phyloP scores from a whole-genome alignment of 2,888 invertebrate species.

The Drosophila sordidula region DNA sequence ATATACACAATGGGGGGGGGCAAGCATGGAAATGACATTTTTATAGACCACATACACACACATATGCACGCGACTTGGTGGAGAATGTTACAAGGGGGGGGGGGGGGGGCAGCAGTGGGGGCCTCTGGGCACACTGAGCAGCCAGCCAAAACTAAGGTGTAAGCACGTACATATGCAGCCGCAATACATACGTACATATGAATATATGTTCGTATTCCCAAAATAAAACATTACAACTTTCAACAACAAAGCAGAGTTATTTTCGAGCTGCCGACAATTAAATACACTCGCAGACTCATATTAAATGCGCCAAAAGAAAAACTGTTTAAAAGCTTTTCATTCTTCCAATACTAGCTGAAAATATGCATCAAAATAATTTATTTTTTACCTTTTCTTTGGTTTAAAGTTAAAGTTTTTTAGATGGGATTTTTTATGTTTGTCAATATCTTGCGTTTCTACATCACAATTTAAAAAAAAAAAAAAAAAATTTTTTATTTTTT shows the following conservation, averaged over 20 bases:
- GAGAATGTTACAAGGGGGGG: background rate
- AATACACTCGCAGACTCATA: slow-evolving; percentile 5
- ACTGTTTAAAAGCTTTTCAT: no score
- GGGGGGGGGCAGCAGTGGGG: background rate
- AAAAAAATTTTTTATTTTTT: no score
- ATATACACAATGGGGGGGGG: slow-evolving; percentile 11
- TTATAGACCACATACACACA: slow-evolving; percentile 13
- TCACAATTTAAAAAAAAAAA: no score
- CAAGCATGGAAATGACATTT: slow-evolving; percentile 41
- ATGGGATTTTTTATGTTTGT: no score
- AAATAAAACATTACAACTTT: slow-evolving; percentile 78
- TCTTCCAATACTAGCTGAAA: no score
- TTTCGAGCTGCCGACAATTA: background rate
- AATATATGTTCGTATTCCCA: slow-evolving; percentile 49
- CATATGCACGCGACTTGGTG: slow-evolving; percentile 6
- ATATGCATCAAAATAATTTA: no score
- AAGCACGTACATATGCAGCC: slow-evolving; percentile 49
- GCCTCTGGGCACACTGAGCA: slow-evolving; percentile 12
- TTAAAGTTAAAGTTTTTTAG: no score
- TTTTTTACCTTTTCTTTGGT: no score
- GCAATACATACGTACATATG: slow-evolving; percentile 8
- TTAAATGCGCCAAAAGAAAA: background rate
- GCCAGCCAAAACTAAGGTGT: slow-evolving; percentile 66
- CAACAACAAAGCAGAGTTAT: slow-evolving; percentile 19
- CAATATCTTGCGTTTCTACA: no score